These are phyloP conservation scores for Parasteatoda lunata DNA, from an alignment of 2,888 invertebrate species.

Conservation along the genomic window DNA sequence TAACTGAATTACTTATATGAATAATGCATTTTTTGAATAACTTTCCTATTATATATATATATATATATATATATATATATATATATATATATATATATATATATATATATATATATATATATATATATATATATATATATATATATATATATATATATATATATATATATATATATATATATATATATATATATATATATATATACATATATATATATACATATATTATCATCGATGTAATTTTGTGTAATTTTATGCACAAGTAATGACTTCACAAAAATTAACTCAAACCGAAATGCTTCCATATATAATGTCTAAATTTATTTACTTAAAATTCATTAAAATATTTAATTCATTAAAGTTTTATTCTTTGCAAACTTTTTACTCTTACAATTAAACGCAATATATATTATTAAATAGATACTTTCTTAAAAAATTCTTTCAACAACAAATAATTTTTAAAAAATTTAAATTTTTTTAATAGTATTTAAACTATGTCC, in stretches of 20 bases:
- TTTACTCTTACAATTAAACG: too few species aligned
- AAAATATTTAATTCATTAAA: too few species aligned
- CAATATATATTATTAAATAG: too few species aligned
- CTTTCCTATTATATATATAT: not conserved
- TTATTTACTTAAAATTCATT: too few species aligned
- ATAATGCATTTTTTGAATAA: too few species aligned
- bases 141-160: constrained; percentile 1
- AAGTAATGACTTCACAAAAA: not conserved
- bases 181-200: not conserved
- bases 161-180: not conserved
- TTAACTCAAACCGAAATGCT: not conserved
- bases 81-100: not conserved
- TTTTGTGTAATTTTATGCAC: not conserved
- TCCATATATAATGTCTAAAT: too few species aligned
- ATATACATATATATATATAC: not conserved
- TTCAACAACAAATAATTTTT: too few species aligned
- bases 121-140: not conserved
- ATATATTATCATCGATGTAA: not conserved
- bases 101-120: not conserved
- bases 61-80: not conserved
- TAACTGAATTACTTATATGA: too few species aligned
- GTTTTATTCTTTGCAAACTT: too few species aligned
- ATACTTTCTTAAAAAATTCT: too few species aligned
- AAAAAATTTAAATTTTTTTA: too few species aligned
- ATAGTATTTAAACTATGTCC: too few species aligned